These are phyloP conservation scores for Chionomys nivalis DNA, from an alignment of 2,113 vertebrate genomes.

Conservation along the genomic window DNA sequence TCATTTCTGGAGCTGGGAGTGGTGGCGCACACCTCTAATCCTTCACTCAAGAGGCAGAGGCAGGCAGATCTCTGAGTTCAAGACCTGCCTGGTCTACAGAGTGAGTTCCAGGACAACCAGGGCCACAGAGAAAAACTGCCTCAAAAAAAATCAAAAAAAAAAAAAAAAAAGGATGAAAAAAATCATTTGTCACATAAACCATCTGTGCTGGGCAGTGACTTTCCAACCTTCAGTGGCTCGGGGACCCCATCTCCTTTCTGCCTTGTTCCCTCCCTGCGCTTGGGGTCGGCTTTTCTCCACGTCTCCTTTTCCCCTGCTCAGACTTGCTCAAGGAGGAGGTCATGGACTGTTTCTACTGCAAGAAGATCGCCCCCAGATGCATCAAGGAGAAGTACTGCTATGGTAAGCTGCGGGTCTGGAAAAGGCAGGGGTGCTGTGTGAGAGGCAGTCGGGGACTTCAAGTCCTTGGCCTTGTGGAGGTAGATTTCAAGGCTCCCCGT, in stretches of 20 bases:
- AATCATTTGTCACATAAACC: not conserved
- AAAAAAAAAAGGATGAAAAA: not conserved
- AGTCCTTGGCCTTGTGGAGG: no score
- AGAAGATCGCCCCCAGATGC: slow-evolving; percentile 42
- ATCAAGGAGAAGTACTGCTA: slow-evolving; percentile 58
- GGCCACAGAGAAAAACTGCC: not conserved
- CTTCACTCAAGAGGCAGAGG: not conserved
- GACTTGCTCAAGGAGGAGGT: slow-evolving; percentile 54
- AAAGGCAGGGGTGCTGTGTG: not conserved
- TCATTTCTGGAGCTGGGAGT: not conserved
- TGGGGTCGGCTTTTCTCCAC: not conserved
- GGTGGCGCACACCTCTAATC: not conserved
- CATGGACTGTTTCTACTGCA: slow-evolving; percentile 66
- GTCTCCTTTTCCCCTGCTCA: not conserved
- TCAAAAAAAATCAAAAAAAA: not conserved
- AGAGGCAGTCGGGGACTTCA: not conserved
- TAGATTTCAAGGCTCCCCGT: not conserved
- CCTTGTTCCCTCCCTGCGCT: not conserved
- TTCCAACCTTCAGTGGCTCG: not conserved
- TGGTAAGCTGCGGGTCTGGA: slow-evolving; percentile 35
- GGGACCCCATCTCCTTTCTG: not conserved
- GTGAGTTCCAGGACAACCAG: not conserved
- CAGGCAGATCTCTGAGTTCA: not conserved
- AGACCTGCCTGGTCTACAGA: not conserved
- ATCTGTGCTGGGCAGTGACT: not conserved